Conservation (phyloP, 2,888 invertebrate species). For the Caenorhabditis panamensis region DNA sequence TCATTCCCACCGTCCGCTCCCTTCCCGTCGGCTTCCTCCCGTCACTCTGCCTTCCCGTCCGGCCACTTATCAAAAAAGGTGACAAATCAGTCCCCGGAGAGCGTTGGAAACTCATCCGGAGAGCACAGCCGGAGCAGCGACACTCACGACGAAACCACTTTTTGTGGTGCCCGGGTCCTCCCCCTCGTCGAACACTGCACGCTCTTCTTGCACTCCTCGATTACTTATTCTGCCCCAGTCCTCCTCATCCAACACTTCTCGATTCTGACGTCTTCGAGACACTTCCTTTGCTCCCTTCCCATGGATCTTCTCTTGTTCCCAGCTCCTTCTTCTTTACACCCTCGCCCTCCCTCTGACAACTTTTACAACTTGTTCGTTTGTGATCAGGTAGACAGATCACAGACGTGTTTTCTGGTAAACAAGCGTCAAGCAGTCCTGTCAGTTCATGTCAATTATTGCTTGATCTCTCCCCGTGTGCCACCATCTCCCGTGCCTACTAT, state of each 20-base stretch:
- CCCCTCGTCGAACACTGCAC: background rate
- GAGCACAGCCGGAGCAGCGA: constrained; percentile 3
- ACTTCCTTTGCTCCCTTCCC: background rate
- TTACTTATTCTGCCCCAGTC: constrained; percentile 1
- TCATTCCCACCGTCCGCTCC: background rate
- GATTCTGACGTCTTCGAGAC: constrained; percentile 40
- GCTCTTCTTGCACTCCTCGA: background rate
- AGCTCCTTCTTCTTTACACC: constrained; percentile 8
- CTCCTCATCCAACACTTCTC: background rate
- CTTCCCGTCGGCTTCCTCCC: background rate
- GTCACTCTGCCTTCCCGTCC: constrained; percentile 2
- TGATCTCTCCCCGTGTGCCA: constrained; percentile 10
- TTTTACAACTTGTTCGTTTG: constrained; percentile 52
- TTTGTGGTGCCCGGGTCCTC: too few relatives aligned
- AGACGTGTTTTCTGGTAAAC: constrained; percentile 44
- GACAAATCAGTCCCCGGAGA: constrained; percentile 45
- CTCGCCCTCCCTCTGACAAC: constrained; percentile 18
- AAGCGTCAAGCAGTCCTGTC: constrained; percentile 24
- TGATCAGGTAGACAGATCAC: constrained; percentile 23
- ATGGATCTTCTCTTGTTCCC: background rate
- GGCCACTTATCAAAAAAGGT: constrained; percentile 26
- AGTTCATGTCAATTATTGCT: constrained; percentile 50
- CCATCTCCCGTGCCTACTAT: background rate
- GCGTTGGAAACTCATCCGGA: constrained; percentile 26
- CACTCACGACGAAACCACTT: background rate